These are phyloP conservation scores for Limonius californicus DNA, from an alignment of 1,140 invertebrate species.

Conservation along the genomic window DNA sequence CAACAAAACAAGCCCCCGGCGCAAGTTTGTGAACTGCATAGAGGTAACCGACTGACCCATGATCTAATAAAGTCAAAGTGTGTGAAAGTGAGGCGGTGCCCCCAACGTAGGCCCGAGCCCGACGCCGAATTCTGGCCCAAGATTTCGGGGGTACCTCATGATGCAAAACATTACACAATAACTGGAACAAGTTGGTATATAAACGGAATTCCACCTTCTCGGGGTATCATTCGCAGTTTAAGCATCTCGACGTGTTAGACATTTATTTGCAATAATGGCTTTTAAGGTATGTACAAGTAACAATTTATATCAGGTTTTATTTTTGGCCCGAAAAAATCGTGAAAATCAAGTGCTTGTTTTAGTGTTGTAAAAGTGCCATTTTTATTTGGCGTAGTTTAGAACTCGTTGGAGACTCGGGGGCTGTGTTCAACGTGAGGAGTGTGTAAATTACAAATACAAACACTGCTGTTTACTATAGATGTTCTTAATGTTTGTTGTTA, in stretches of 20 bases:
- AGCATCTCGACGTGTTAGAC: background rate
- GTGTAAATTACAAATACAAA: too few relatives aligned
- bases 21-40: background rate
- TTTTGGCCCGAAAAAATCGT: too few relatives aligned
- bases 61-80: background rate
- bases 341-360: too few relatives aligned
- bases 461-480: too few relatives aligned
- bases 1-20: background rate
- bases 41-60: background rate
- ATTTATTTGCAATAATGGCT: background rate
- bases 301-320: too few relatives aligned
- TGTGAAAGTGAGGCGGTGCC: slow-evolving; percentile 2
- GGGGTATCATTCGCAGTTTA: background rate
- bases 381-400: too few relatives aligned
- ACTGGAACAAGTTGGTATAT: background rate
- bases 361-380: too few relatives aligned
- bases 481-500: too few relatives aligned
- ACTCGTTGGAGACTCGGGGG: too few relatives aligned
- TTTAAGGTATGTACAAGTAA: background rate
- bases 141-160: background rate
- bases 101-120: background rate
- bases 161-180: slow-evolving; percentile 7
- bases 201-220: background rate
- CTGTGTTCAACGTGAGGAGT: too few relatives aligned
- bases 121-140: background rate